phyloP scores from a whole-genome alignment of 2,797 vertebrate genomes.

The Tokudaia tokunoshimensis region DNA sequence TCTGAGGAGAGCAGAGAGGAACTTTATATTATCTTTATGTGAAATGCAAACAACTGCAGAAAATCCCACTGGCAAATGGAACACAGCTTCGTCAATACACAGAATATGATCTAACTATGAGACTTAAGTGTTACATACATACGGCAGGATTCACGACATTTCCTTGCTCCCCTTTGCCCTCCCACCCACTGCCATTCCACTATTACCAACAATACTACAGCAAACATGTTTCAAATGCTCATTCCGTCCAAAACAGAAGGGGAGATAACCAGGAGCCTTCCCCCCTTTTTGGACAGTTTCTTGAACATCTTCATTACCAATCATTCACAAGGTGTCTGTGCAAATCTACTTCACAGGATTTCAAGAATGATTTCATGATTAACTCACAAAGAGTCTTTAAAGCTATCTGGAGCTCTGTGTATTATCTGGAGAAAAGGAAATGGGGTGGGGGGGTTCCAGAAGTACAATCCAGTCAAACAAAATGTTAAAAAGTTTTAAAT shows the following conservation, averaged over 20 bases:
- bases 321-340: slow-evolving; percentile 80
- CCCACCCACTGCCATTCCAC: slow-evolving; percentile 82
- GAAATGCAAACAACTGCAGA: slow-evolving; percentile 86
- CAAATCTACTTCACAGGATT: slow-evolving; percentile 82
- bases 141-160: slow-evolving; percentile 87
- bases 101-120: slow-evolving; percentile 88
- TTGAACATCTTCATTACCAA: slow-evolving; percentile 73
- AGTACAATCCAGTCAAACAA: slow-evolving; percentile 84
- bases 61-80: slow-evolving; percentile 87
- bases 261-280: slow-evolving; percentile 22
- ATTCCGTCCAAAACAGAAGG: slow-evolving; percentile 79
- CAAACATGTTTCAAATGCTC: slow-evolving; percentile 86
- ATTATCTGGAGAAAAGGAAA: slow-evolving; percentile 75
- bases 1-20: slow-evolving; percentile 80
- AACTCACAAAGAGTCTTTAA: slow-evolving; percentile 80
- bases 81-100: slow-evolving; percentile 87
- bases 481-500: slow-evolving; percentile 82
- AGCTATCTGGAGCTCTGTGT: slow-evolving; percentile 78
- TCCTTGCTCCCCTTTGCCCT: slow-evolving; percentile 69
- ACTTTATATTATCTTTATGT: slow-evolving; percentile 81
- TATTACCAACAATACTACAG: slow-evolving; percentile 80
- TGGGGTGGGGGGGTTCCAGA: slow-evolving; percentile 60
- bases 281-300: slow-evolving; percentile 71
- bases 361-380: slow-evolving; percentile 82
- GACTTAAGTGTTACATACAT: slow-evolving; percentile 87